Base-by-base conservation (phyloP, 2,797 vertebrate species). In the Esox masquinongy region DNA sequence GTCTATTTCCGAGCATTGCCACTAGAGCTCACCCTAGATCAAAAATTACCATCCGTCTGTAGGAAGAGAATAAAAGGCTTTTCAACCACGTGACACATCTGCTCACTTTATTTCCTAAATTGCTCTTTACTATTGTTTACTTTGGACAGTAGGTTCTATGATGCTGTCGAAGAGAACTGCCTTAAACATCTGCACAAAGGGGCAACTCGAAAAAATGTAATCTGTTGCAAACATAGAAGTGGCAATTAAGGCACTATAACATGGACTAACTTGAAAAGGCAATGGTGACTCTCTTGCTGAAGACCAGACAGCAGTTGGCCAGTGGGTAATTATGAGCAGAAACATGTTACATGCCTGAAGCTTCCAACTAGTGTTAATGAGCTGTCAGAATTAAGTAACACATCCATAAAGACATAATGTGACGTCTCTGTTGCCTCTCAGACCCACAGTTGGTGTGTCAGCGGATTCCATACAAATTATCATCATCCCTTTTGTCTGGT, bases 21-120 rank as follows among this genome's bases (percentile, higher is more conserved):
- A 76, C 72, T 78, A 79, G 82, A 78, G 79, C 73, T 53, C 70
- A 79, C 75, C 72, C 59, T 50, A 74, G 75, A 72, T 77, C 72
- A 79, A 24, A 72, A 72, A 74, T 77, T 63, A 15, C 15, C 24
- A 53, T 31, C 49, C 6, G 12, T 26, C 24, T 16, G 12, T 39
- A 9, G 7, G 17, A 4, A 68, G n/a, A 68, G 8, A 47, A 47
- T 26, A 49, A 70, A 50, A 49, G 24, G 56, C n/a, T 61, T 26
- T 12, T n/a, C n/a, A 22, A 8, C 8, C 8, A 22, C 3, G 11
- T 39, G 66, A 68, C 19, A 39, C 34, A 68, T 43, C 11, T 2
- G 31, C 16, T 68, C 19, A 36, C 19, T 36, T 34, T 68, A 34
- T 67, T 31, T 36, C 31, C 29, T 16, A 17, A 16, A 34, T 34